phyloP scores from a whole-genome alignment of 2,113 vertebrate species.

The Pungitius pungitius region DNA sequence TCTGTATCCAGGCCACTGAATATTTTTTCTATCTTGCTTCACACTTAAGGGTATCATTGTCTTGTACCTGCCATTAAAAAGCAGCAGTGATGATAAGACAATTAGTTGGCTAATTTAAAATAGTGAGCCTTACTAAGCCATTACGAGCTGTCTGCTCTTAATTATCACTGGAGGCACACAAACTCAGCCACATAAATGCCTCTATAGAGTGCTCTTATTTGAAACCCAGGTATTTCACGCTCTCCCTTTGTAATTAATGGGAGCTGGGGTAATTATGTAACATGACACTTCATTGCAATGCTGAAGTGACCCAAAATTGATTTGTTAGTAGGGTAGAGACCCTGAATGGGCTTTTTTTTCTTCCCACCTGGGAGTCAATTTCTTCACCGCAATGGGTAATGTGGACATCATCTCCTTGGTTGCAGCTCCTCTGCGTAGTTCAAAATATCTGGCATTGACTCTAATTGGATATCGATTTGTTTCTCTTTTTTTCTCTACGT shows the following conservation, averaged over 20 bases:
- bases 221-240: slow-evolving; percentile 39
- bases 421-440: slow-evolving; percentile 37
- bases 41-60: slow-evolving; percentile 7
- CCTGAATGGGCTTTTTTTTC: slow-evolving; percentile 48
- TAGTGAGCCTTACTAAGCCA: slow-evolving; percentile 40
- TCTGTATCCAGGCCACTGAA: not conserved
- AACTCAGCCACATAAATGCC: slow-evolving; percentile 40
- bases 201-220: slow-evolving; percentile 38
- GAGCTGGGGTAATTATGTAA: slow-evolving; percentile 44
- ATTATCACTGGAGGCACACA: slow-evolving; percentile 47
- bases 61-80: slow-evolving; percentile 52
- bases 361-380: slow-evolving; percentile 25
- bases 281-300: slow-evolving; percentile 28
- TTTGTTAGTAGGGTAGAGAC: slow-evolving; percentile 53
- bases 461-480: slow-evolving; percentile 78
- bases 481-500: slow-evolving; percentile 37
- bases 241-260: slow-evolving; percentile 52
- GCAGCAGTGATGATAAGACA: slow-evolving; percentile 46
- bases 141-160: slow-evolving; percentile 45
- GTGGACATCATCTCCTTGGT: slow-evolving; percentile 54
- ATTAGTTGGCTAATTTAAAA: slow-evolving; percentile 54
- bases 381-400: slow-evolving; percentile 50
- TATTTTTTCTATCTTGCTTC: slow-evolving; percentile 5
- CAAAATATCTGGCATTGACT: slow-evolving; percentile 37
- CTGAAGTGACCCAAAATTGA: slow-evolving; percentile 49